Percentiles rank a stretch among this genome's conserved stretches.
These are phyloP conservation scores for Adoxophyes honmai DNA, from an alignment of 1,140 invertebrate species.

Conservation along the genomic window DNA sequence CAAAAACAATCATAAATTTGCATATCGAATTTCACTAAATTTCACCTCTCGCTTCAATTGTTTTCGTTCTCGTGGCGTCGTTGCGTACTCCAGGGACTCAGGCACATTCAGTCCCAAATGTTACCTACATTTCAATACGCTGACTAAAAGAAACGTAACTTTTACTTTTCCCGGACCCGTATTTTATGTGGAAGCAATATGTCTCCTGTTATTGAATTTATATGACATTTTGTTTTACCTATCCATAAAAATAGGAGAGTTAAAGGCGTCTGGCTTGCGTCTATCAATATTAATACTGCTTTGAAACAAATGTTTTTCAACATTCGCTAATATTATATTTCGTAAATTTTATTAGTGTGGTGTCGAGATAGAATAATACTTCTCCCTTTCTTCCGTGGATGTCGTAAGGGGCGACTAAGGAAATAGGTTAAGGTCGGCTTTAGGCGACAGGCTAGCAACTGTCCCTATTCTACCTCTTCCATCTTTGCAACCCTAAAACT, in stretches of 20 bases:
- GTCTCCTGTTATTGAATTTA: constrained; percentile 24
- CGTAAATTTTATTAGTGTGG: too few relatives aligned
- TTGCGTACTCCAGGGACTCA: constrained; percentile 25
- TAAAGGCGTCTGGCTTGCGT: too few relatives aligned
- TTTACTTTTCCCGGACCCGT: constrained; percentile 43
- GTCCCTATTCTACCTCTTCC: too few relatives aligned
- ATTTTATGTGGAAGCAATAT: constrained; percentile 55
- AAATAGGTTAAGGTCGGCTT: too few relatives aligned
- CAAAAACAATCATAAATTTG: constrained; percentile 13
- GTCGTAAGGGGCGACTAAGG: too few relatives aligned
- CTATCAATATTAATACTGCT: too few relatives aligned
- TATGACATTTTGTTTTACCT: neutral
- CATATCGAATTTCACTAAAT: constrained; percentile 19
- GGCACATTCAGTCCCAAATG: constrained; percentile 59
- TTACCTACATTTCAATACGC: constrained; percentile 70
- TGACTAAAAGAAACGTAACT: constrained; percentile 53
- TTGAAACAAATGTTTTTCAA: too few relatives aligned
- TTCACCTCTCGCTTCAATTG: constrained; percentile 34
- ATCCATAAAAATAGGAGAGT: neutral
- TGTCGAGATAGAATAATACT: too few relatives aligned
- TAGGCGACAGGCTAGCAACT: too few relatives aligned
- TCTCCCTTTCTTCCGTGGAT: too few relatives aligned
- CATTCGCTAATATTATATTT: too few relatives aligned
- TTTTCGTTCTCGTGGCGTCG: constrained; percentile 25
- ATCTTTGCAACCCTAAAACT: too few relatives aligned